Percentiles rank a stretch among this genome's conserved stretches.
These are phyloP conservation scores for Crotalus horridus DNA, from an alignment of 2,113 vertebrate genomes.

Conservation along the genomic window DNA sequence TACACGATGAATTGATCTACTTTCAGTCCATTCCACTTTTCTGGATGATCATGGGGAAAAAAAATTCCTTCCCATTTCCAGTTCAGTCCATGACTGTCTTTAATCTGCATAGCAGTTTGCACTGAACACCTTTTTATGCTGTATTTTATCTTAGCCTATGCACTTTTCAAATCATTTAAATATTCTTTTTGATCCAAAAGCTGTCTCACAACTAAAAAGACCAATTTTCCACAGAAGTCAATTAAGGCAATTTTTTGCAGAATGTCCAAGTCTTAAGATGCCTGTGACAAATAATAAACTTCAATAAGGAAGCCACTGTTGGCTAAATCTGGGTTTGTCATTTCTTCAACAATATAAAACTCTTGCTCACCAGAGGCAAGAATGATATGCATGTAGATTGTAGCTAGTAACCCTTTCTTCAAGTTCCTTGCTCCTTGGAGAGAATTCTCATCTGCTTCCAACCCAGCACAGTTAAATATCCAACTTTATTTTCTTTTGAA, in stretches of 20 bases:
- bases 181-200: neutral
- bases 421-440: neutral
- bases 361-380: neutral
- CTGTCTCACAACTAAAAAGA: neutral
- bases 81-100: neutral
- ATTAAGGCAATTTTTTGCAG: neutral
- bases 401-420: neutral
- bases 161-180: neutral
- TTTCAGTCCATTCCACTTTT: neutral
- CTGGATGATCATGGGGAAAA: neutral
- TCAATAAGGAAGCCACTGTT: neutral
- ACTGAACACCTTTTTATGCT: neutral
- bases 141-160: neutral
- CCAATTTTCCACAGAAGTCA: neutral
- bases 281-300: neutral
- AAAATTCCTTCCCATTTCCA: neutral
- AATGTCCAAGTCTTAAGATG: neutral
- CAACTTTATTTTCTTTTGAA: neutral
- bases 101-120: neutral
- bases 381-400: neutral
- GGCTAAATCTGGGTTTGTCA: neutral
- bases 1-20: neutral
- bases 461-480: neutral
- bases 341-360: neutral
- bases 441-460: neutral